Conservation (phyloP, 1,140 invertebrate genomes). For the Polyergus mexicanus region DNA sequence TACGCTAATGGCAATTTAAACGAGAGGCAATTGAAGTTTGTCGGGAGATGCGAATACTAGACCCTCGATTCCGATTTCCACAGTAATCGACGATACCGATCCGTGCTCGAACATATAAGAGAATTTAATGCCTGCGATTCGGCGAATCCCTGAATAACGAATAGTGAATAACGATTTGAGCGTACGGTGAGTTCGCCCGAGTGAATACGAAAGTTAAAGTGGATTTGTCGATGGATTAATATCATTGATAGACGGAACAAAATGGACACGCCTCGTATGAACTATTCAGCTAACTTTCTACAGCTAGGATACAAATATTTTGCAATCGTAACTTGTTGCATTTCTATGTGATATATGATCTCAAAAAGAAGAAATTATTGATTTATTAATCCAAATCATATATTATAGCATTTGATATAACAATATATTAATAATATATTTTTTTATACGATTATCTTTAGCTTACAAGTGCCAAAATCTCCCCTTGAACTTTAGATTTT, state of each 20-base stretch:
- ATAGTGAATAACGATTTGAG: constrained; percentile 47
- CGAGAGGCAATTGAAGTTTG: constrained; percentile 41
- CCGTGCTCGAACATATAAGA: constrained; percentile 53
- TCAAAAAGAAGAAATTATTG: background rate
- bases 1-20: constrained; percentile 54
- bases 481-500: constrained; percentile 32
- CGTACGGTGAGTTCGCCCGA: background rate
- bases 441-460: background rate
- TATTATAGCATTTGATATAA: background rate
- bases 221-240: constrained; percentile 46
- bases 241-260: constrained; percentile 25
- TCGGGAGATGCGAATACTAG: background rate
- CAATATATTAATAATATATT: background rate
- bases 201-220: constrained; percentile 41
- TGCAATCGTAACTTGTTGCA: constrained; percentile 44
- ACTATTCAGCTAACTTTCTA: constrained; percentile 20
- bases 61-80: constrained; percentile 27
- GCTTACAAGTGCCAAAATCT: background rate
- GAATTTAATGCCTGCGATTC: constrained; percentile 46
- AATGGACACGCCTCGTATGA: constrained; percentile 16
- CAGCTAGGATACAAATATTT: background rate
- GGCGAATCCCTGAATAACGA: constrained; percentile 45
- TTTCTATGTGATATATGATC: background rate
- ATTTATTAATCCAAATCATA: background rate
- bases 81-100: constrained; percentile 41